Evolutionary conservation across 2,113 vertebrate genomes (phyloP).

Genomic region (Mus musculus): GRCm39 chrX:48541501-48542000

Average conservation of each 20-base stretch:
- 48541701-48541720: constrained; percentile 49
- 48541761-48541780: constrained; percentile 57
- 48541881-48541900: background rate
- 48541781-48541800: constrained; percentile 61
- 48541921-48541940: background rate
- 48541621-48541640: constrained; percentile 44
- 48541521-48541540: background rate
- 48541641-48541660: constrained; percentile 51
- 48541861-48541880: constrained; percentile 4
- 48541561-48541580: constrained; percentile 21
- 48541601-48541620: constrained; percentile 23
- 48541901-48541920: constrained; percentile 27
- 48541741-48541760: constrained; percentile 54
- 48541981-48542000: constrained; percentile 47
- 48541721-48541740: constrained; percentile 53
- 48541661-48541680: constrained; percentile 60
- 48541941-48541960: background rate
- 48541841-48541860: constrained; percentile 44
- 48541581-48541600: constrained; percentile 11
- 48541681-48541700: constrained; percentile 60
- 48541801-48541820: constrained; percentile 56
- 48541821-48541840: constrained; percentile 19
- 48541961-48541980: too few species aligned
- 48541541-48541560: constrained; percentile 59
- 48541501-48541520: constrained; percentile 2